Conservation (phyloP, 2,888 invertebrate species). For the Alentia gelatinosa region DNA sequence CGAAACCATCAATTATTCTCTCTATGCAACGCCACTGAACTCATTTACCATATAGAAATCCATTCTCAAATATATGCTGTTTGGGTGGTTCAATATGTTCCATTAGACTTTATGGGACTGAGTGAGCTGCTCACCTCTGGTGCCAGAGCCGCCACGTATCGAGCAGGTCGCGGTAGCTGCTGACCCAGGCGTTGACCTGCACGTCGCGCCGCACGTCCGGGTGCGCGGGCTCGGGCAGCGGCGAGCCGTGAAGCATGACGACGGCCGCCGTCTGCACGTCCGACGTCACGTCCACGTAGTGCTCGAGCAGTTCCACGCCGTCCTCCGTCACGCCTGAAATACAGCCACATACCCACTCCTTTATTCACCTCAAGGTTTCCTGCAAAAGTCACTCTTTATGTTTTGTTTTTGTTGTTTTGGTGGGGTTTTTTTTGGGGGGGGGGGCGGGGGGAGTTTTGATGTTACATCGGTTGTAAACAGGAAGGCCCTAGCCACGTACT, state of each 20-base stretch:
- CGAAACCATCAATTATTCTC: too few species aligned
- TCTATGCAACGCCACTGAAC: too few species aligned
- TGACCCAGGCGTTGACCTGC: slow-evolving; percentile 82
- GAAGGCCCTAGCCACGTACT: neutral
- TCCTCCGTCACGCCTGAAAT: slow-evolving; percentile 75
- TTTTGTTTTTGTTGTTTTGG: too few species aligned
- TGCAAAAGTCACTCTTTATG: too few species aligned
- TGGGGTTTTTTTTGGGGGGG: too few species aligned
- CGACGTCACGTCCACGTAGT: slow-evolving; percentile 91
- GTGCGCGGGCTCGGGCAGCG: slow-evolving; percentile 83
- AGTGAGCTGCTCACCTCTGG: slow-evolving; percentile 77
- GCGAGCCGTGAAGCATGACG: slow-evolving; percentile 87
- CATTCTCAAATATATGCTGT: too few species aligned
- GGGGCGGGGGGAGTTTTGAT: neutral
- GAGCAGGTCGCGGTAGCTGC: slow-evolving; percentile 90
- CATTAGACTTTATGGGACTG: too few species aligned
- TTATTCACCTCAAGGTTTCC: too few species aligned
- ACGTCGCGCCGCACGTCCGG: slow-evolving; percentile 78
- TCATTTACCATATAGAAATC: too few species aligned
- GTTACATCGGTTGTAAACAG: neutral
- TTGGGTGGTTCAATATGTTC: too few species aligned
- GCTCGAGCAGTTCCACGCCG: slow-evolving; percentile 88
- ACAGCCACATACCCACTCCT: neutral
- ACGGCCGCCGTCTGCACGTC: slow-evolving; percentile 93
- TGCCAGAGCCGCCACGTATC: slow-evolving; percentile 95